Evolutionary conservation across 2,888 invertebrate genomes (phyloP), one percentile per base, ranked within the genome.

Genomic region (Frankliniella fusca): DNA sequence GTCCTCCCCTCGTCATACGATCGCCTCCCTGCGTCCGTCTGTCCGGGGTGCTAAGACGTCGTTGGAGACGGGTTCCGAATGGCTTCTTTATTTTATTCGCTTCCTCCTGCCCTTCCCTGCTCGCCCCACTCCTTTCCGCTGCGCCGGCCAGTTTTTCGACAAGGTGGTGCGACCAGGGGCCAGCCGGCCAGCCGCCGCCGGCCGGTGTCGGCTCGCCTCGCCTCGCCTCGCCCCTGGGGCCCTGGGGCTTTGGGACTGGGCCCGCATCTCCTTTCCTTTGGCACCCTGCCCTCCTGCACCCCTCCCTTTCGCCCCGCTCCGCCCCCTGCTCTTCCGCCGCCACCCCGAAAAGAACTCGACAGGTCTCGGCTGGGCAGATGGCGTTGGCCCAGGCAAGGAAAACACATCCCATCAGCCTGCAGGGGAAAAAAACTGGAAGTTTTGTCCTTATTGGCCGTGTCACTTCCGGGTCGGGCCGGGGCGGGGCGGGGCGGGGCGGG

Each of bases 291-390:
- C 61, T 61, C 79, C 82, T 81, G 79, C 61, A 48, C 82, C 23
- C 81, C 82, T 49, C 61, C 80, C 82, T 81, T 83, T 83, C 84
- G 82, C 83, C 82, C 83, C 83, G 83, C 76, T 83, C 83, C 84
- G 38, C 38, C 38, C 38, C 38, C 15, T 1, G 54, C 5, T 15
- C 5, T 54, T 15, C 15, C 20, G 18, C 54, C 5, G 54, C 54
- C 18, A 15, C 54, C 54, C 54, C 20, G 54, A 15, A 54, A 54
- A 15, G 15, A 54, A 54, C 54, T 0, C 54, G 15, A 15, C 54
- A 10, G 8, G 54, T 7, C 54, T 54, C 23, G 50, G 70, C 23
- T 27, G 49, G 76, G 15, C 65, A n/a, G 50, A 48, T 12, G 79
- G 38, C 38, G 38, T 38, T 38, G 38, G 38, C 38, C 38, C 2